Evolutionary conservation across 2,797 vertebrate species (phyloP).

Genomic region (Leucoraja ocellata): DNA sequence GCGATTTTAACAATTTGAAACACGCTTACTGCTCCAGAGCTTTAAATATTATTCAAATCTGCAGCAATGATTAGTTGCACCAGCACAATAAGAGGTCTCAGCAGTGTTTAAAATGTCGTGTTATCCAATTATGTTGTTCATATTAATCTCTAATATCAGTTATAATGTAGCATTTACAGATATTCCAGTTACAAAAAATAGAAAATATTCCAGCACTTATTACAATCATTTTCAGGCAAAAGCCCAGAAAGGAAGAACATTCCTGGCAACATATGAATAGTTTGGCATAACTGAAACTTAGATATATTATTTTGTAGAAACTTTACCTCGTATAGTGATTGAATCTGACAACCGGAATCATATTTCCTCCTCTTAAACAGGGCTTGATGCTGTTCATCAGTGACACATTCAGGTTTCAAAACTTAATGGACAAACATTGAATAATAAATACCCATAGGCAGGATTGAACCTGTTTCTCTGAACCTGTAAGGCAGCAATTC

Average conservation of each 20-base stretch:
- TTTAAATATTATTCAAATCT: not conserved
- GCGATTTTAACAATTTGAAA: not conserved
- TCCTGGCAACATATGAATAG: not conserved
- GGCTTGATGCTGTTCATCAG: not conserved
- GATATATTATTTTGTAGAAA: not conserved
- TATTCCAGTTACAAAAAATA: slow-evolving; percentile 7
- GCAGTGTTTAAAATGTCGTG: not conserved
- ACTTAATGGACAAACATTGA: not conserved
- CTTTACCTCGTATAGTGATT: not conserved
- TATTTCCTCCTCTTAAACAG: not conserved
- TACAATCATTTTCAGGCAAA: not conserved
- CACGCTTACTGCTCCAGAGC: not conserved
- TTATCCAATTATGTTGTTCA: slow-evolving; percentile 16
- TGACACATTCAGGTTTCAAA: not conserved
- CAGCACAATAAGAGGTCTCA: not conserved
- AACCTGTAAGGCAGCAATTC: too few species aligned
- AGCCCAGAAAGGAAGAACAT: not conserved
- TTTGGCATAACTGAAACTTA: not conserved
- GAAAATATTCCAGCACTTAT: not conserved
- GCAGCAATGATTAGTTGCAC: not conserved
- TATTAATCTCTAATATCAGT: slow-evolving; percentile 5
- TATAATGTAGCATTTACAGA: not conserved
- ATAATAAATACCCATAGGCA: not conserved
- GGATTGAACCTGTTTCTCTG: too few species aligned
- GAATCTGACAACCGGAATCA: not conserved